Evolutionary conservation across 1,140 invertebrate genomes (phyloP).

Genomic region (Drosophila carrolli): DNA sequence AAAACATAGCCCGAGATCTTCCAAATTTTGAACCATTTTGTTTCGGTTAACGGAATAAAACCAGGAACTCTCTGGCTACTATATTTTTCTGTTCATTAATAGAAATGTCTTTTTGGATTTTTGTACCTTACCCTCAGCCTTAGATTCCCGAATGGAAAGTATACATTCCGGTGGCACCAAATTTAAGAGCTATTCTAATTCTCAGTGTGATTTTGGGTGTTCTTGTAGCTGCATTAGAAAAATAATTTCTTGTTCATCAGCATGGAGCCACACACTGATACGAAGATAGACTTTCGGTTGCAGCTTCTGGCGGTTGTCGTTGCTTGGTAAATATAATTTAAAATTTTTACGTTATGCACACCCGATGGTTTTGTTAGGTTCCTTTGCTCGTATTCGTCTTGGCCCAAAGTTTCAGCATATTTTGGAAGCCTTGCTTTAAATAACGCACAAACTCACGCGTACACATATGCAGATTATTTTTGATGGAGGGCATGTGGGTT

Average conservation of each 20-base stretch:
- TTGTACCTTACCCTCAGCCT: no score
- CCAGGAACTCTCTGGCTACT: no score
- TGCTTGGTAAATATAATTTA: slow-evolving; percentile 53
- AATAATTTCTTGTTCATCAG: slow-evolving; percentile 16
- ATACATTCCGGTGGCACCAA: no score
- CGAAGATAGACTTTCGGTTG: slow-evolving; percentile 1
- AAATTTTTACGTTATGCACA: slow-evolving; percentile 38
- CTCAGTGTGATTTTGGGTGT: neutral
- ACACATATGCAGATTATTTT: slow-evolving; percentile 70
- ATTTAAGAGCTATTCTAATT: no score
- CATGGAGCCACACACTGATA: slow-evolving; percentile 12
- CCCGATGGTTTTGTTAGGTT: slow-evolving; percentile 5
- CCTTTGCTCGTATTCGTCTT: slow-evolving; percentile 48
- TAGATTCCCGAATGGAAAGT: no score
- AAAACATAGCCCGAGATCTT: no score
- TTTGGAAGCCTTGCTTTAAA: slow-evolving; percentile 68
- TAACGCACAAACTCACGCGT: slow-evolving; percentile 40
- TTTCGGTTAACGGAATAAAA: no score
- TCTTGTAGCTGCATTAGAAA: slow-evolving; percentile 49
- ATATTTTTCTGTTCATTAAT: no score
- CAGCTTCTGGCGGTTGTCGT: neutral
- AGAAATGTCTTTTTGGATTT: no score
- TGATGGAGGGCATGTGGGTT: slow-evolving; percentile 4
- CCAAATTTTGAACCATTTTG: no score
- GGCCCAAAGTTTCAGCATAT: slow-evolving; percentile 67